phyloP scores from a whole-genome alignment of 2,888 invertebrate species.

The Bellardia bayeri region DNA sequence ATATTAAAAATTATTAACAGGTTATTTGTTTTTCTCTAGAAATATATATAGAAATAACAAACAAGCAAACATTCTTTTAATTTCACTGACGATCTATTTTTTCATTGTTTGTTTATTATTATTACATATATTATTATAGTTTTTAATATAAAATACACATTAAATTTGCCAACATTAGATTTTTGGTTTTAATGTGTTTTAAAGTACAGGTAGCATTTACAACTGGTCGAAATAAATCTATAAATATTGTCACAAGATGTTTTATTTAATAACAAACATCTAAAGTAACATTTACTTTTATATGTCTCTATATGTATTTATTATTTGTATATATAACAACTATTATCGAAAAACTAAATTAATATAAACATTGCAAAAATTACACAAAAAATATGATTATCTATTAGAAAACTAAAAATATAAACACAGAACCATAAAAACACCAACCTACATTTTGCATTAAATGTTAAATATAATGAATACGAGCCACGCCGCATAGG shows the following conservation, averaged over 20 bases:
- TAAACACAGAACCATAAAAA: constrained; percentile 14
- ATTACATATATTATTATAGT: no score
- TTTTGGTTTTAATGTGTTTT: no score
- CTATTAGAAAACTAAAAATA: constrained; percentile 4
- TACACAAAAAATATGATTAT: constrained; percentile 6
- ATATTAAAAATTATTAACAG: no score
- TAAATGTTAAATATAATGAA: constrained; percentile 31
- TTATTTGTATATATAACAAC: not conserved
- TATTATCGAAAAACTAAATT: constrained; percentile 7
- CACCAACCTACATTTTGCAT: constrained; percentile 52
- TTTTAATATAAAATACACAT: no score
- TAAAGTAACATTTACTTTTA: not conserved
- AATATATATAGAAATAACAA: not conserved
- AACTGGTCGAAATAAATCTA: no score
- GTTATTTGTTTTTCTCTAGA: no score
- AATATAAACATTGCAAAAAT: constrained; percentile 22
- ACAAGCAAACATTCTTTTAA: not conserved
- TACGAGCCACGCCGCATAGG: not conserved
- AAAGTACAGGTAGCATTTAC: no score
- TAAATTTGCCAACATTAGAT: no score
- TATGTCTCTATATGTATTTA: constrained; percentile 4
- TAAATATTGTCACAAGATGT: no score
- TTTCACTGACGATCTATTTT: not conserved
- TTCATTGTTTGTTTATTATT: not conserved
- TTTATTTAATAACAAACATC: not conserved